Evolutionary conservation across 2,888 invertebrate species (phyloP).

Genomic region (Ptychoptera albimana): DNA sequence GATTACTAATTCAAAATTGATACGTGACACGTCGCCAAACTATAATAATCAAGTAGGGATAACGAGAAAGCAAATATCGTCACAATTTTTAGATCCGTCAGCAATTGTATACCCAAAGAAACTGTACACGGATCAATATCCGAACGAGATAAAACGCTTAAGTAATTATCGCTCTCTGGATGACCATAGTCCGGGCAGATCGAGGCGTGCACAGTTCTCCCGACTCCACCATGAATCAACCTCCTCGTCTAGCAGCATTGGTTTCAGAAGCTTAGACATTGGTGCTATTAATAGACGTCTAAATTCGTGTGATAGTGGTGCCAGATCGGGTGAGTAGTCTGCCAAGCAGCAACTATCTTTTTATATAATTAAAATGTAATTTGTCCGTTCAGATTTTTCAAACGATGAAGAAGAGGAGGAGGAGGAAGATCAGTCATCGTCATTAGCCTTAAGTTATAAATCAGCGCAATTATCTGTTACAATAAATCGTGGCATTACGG

Average conservation of each 20-base stretch:
- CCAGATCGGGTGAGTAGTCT: slow-evolving; percentile 25
- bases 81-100: slow-evolving; percentile 11
- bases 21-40: slow-evolving; percentile 27
- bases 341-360: background rate
- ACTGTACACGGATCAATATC: slow-evolving; percentile 30
- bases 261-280: slow-evolving; percentile 43
- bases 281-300: slow-evolving; percentile 32
- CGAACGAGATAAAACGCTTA: background rate
- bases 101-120: slow-evolving; percentile 9
- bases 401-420: slow-evolving; percentile 36
- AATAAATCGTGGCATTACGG: slow-evolving; percentile 1
- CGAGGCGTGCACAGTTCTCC: slow-evolving; percentile 39
- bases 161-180: slow-evolving; percentile 3
- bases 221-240: slow-evolving; percentile 28
- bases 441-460: slow-evolving; percentile 8
- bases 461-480: slow-evolving; percentile 4
- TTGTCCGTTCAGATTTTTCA: slow-evolving; percentile 30
- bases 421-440: slow-evolving; percentile 2
- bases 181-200: slow-evolving; percentile 22
- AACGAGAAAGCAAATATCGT: background rate
- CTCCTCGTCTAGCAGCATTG: slow-evolving; percentile 40
- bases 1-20: too few species aligned
- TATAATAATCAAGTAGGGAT: too few species aligned
- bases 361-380: too few species aligned
- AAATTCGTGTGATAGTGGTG: slow-evolving; percentile 34